A percentile compares a stretch with the other conserved stretches of the same genome.
phyloP scores from a whole-genome alignment of 2,797 vertebrate genomes.

The Setipinna tenuifilis region DNA sequence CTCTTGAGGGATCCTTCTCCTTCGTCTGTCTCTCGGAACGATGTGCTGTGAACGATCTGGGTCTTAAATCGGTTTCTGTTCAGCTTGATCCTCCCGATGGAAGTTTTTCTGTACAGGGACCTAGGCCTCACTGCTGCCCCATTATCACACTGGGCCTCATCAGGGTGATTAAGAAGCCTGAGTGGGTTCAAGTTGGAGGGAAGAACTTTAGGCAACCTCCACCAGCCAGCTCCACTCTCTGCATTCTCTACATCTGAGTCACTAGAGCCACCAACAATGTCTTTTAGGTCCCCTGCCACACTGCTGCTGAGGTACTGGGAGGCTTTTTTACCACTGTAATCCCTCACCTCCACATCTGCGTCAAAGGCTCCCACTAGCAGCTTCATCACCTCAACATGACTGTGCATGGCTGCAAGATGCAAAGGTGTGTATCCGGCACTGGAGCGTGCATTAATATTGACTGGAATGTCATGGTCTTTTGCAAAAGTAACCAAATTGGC shows the following conservation, averaged over 20 bases:
- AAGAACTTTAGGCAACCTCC: slow-evolving; percentile 88
- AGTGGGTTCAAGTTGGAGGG: slow-evolving; percentile 85
- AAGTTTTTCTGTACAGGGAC: slow-evolving; percentile 82
- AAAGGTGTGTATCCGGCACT: slow-evolving; percentile 91
- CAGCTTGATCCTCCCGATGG: slow-evolving; percentile 83
- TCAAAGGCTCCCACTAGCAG: slow-evolving; percentile 90
- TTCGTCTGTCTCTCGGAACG: slow-evolving; percentile 80
- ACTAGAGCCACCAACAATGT: slow-evolving; percentile 69
- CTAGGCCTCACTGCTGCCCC: slow-evolving; percentile 67
- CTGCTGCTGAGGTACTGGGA: slow-evolving; percentile 84
- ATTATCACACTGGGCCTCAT: slow-evolving; percentile 62
- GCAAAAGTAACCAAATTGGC: slow-evolving; percentile 86
- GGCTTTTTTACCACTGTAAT: slow-evolving; percentile 92
- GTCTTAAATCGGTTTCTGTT: slow-evolving; percentile 89
- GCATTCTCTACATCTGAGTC: slow-evolving; percentile 65
- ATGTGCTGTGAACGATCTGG: slow-evolving; percentile 93
- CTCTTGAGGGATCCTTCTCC: slow-evolving; percentile 77
- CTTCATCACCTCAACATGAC: slow-evolving; percentile 87
- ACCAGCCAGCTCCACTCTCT: slow-evolving; percentile 73
- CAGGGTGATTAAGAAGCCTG: slow-evolving; percentile 76
- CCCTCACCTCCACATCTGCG: slow-evolving; percentile 87
- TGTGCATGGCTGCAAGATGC: slow-evolving; percentile 95
- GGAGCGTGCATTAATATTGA: slow-evolving; percentile 88
- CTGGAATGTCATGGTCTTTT: slow-evolving; percentile 77
- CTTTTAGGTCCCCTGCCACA: slow-evolving; percentile 72